Conservation (phyloP, 2,888 invertebrate species). For the Odontocolon sp. region DNA sequence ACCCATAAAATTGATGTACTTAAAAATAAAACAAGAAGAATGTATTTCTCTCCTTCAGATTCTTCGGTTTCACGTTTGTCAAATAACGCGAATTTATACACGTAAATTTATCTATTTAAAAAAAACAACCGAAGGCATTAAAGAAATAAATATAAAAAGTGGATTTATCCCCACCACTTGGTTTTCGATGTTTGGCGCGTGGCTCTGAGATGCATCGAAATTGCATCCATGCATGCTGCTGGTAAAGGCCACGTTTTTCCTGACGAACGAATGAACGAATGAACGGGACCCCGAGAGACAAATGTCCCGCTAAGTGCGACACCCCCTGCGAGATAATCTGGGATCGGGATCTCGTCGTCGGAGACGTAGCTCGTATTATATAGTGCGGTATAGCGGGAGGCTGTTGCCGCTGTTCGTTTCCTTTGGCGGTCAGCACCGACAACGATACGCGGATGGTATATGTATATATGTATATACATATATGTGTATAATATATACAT, state of each 20-base stretch:
- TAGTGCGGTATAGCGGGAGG: slow-evolving; percentile 10
- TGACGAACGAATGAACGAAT: slow-evolving; percentile 42
- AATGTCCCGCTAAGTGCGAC: slow-evolving; percentile 74
- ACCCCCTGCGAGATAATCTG: slow-evolving; percentile 74
- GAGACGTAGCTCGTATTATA: slow-evolving; percentile 30
- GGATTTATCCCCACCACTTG: slow-evolving; percentile 4
- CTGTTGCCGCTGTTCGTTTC: slow-evolving; percentile 33
- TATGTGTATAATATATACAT: too few species aligned
- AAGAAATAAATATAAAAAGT: background rate
- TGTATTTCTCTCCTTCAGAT: too few species aligned
- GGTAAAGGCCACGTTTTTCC: slow-evolving; percentile 7
- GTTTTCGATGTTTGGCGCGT: slow-evolving; percentile 13
- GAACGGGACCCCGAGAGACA: slow-evolving; percentile 64
- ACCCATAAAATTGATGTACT: too few species aligned
- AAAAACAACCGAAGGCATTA: background rate
- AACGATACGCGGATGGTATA: slow-evolving; percentile 61
- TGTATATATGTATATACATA: too few species aligned
- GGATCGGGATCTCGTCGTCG: slow-evolving; percentile 72
- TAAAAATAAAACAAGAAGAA: too few species aligned
- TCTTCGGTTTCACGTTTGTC: too few species aligned
- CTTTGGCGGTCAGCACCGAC: slow-evolving; percentile 54
- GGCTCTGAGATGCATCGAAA: slow-evolving; percentile 25
- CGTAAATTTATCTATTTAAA: background rate
- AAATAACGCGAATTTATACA: too few species aligned
- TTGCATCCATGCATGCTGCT: slow-evolving; percentile 12